phyloP scores from a whole-genome alignment of 2,888 invertebrate species.

The Caenorhabditis macrosperma region DNA sequence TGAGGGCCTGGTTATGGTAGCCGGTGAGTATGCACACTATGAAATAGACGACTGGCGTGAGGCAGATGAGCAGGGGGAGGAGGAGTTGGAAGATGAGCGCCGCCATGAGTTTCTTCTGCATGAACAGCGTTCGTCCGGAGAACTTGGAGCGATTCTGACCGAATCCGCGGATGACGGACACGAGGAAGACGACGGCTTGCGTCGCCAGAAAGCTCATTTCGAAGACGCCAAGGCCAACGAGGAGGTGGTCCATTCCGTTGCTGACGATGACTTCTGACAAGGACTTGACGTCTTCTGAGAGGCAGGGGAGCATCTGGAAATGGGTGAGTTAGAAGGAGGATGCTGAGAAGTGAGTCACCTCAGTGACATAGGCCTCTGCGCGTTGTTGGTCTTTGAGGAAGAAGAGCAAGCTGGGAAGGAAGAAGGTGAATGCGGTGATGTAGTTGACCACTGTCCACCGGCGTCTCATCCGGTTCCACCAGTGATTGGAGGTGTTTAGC shows the following conservation, averaged over 20 bases:
- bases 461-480: neutral
- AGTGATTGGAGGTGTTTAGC: neutral
- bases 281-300: neutral
- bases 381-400: neutral
- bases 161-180: neutral
- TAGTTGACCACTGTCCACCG: neutral
- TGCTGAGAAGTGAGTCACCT: no score
- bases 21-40: no score
- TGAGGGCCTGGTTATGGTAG: neutral
- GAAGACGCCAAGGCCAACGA: no score
- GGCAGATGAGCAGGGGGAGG: neutral
- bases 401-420: neutral
- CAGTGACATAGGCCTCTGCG: no score
- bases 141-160: neutral
- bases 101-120: neutral
- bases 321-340: neutral
- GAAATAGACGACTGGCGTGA: neutral
- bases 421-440: neutral
- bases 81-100: neutral
- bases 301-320: constrained; percentile 5
- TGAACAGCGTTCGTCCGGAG: neutral
- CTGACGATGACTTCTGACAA: no score
- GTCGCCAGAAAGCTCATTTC: no score
- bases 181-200: neutral
- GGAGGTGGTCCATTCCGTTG: no score